These are phyloP conservation scores for Rhagoletis pomonella DNA, from an alignment of 1,140 invertebrate genomes.

Conservation along the genomic window DNA sequence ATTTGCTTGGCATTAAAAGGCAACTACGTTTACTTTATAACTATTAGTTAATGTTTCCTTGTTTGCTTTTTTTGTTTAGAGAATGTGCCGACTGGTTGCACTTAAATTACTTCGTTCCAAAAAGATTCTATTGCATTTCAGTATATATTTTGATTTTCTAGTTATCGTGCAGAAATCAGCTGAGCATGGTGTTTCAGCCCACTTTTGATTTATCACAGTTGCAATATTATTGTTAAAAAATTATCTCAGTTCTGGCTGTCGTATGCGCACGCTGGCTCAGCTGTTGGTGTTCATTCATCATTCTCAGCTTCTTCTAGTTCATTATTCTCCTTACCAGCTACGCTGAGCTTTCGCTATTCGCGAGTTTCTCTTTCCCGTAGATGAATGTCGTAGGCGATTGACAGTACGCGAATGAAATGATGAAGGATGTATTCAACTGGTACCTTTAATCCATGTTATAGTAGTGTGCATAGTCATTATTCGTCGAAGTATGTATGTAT, in stretches of 20 bases:
- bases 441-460: constrained; percentile 1
- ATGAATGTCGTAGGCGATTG: background rate
- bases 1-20: constrained; percentile 22
- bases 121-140: no score
- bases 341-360: background rate
- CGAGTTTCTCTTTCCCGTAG: background rate
- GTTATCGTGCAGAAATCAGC: no score
- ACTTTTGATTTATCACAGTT: constrained; percentile 26
- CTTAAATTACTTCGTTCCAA: no score
- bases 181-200: background rate
- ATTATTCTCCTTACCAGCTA: background rate
- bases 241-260: background rate
- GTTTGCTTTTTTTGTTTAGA: no score
- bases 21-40: background rate
- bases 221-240: background rate
- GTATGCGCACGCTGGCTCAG: background rate
- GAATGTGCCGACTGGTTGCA: no score
- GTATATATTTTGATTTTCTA: no score
- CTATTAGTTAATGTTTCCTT: no score
- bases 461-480: background rate
- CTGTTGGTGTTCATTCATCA: background rate
- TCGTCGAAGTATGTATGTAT: background rate
- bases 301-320: background rate
- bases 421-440: constrained; percentile 4
- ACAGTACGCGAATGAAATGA: constrained; percentile 30